phyloP scores from a whole-genome alignment of 1,140 invertebrate genomes.

The Drosophila lowei region DNA sequence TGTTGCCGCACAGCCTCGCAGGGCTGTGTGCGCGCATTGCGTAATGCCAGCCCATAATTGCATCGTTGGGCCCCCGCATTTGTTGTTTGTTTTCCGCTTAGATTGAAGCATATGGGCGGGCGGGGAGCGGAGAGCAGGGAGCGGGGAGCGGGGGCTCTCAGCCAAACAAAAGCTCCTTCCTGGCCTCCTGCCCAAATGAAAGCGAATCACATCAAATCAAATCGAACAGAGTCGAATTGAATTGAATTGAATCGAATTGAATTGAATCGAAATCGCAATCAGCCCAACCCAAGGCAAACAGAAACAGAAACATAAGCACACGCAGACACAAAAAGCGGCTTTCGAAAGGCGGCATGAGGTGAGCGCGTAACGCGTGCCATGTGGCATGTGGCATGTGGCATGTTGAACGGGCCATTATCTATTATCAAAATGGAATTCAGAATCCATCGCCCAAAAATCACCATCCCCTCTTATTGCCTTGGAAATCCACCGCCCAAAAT shows the following conservation, averaged over 20 bases:
- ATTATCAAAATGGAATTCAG: constrained; percentile 36
- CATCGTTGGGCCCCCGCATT: constrained; percentile 15
- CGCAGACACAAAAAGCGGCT: neutral
- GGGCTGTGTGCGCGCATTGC: constrained; percentile 35
- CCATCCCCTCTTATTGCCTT: neutral
- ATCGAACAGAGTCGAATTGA: constrained; percentile 35
- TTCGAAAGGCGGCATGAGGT: constrained; percentile 2
- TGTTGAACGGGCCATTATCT: constrained; percentile 39
- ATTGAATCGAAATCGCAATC: constrained; percentile 39
- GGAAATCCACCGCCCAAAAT: too few species aligned
- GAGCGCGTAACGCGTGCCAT: neutral
- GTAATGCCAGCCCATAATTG: constrained; percentile 43
- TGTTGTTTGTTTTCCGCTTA: constrained; percentile 12
- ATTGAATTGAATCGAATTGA: constrained; percentile 29
- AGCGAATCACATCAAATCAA: constrained; percentile 41
- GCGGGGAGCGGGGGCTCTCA: too few species aligned
- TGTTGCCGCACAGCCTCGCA: neutral
- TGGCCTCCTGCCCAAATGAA: neutral
- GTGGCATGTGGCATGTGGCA: constrained; percentile 19
- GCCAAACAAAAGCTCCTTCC: too few species aligned
- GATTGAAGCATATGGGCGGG: constrained; percentile 3
- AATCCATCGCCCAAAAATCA: neutral
- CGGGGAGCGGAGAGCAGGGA: too few species aligned
- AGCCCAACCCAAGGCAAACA: constrained; percentile 37
- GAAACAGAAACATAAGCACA: constrained; percentile 16